Evolutionary conservation across 2,888 invertebrate genomes (phyloP).

Genomic region (Mythimna loreyi): DNA sequence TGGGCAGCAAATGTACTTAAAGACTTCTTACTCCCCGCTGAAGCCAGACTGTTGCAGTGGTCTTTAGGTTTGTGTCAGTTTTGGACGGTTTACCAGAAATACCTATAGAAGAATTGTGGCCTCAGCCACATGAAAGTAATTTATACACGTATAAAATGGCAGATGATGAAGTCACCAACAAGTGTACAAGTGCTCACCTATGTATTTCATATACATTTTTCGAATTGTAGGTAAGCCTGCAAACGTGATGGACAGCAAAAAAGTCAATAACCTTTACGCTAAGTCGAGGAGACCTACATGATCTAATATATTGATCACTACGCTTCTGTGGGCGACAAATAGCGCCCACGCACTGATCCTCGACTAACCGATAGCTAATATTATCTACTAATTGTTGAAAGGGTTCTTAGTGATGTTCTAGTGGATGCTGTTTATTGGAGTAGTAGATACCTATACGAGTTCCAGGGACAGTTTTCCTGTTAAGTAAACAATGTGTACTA

Average conservation of each 20-base stretch:
- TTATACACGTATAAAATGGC: background rate
- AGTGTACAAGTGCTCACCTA: background rate
- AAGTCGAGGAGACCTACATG: constrained; percentile 12
- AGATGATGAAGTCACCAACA: too few species aligned
- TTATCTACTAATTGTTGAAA: background rate
- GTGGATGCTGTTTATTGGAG: background rate
- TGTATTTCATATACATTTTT: background rate
- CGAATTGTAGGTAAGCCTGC: background rate
- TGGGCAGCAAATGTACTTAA: background rate
- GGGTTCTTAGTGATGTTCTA: background rate
- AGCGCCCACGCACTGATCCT: constrained; percentile 63
- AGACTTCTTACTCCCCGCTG: background rate
- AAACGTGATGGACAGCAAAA: constrained; percentile 8
- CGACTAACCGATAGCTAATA: background rate
- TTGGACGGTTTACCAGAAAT: background rate
- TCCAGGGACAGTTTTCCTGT: constrained; percentile 44
- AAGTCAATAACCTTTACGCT: constrained; percentile 43
- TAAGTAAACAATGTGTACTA: constrained; percentile 4
- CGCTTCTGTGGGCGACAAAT: constrained; percentile 53
- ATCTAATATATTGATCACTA: constrained; percentile 22
- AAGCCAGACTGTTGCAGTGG: background rate
- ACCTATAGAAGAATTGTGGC: background rate
- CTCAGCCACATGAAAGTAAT: background rate
- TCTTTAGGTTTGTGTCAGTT: background rate
- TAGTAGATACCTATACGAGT: background rate